Evolutionary conservation across 2,888 invertebrate genomes (phyloP).

Genomic region (Amiota minor): DNA sequence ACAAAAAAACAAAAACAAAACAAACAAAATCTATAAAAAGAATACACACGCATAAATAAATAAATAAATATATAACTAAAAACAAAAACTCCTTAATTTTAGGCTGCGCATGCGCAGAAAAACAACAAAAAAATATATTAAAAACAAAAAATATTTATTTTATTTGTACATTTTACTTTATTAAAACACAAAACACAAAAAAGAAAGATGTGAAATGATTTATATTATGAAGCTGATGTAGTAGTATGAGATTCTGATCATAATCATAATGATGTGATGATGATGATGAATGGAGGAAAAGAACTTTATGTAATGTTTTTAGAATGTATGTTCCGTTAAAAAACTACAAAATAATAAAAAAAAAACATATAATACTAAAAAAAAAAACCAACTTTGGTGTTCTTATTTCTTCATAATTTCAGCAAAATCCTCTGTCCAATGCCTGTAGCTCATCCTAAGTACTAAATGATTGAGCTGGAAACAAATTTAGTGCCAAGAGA

Average conservation of each 20-base stretch:
- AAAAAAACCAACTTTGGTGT: conserved; percentile 27
- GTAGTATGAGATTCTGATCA: conserved; percentile 13
- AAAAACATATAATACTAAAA: conserved; percentile 70
- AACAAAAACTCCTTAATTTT: conserved; percentile 21
- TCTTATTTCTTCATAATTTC: not conserved
- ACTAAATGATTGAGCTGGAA: no score
- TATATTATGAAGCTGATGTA: conserved; percentile 35
- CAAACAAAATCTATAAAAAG: conserved; percentile 24
- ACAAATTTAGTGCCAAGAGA: no score
- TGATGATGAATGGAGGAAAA: conserved; percentile 26
- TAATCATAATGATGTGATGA: conserved; percentile 39
- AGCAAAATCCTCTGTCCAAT: not conserved
- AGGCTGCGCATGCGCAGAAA: conserved; percentile 19
- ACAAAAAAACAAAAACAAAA: conserved; percentile 10
- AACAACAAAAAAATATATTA: conserved; percentile 22
- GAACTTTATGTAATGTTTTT: conserved; percentile 68
- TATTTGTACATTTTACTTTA: conserved; percentile 70
- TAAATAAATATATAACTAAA: conserved; percentile 24
- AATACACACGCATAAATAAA: conserved; percentile 12
- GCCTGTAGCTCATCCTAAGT: not conserved
- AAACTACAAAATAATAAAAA: conserved; percentile 65
- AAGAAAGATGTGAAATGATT: conserved; percentile 29
- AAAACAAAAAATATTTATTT: conserved; percentile 64
- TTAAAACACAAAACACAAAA: conserved; percentile 58
- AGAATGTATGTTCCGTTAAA: conserved; percentile 70